Conservation (phyloP, 2,888 invertebrate genomes). For the Ptychoptera contaminata region DNA sequence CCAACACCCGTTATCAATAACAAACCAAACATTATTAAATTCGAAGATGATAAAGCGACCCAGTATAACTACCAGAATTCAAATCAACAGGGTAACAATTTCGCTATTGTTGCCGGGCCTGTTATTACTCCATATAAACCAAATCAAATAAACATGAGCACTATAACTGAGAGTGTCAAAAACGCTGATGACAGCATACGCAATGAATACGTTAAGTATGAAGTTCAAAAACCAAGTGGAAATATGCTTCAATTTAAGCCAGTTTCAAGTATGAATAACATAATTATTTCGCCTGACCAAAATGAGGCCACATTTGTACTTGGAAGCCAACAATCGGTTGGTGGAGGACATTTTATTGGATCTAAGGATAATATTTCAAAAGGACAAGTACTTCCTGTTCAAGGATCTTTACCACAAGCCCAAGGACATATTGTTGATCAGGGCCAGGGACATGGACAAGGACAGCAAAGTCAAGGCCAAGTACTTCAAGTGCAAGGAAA, state of each 20-base stretch:
- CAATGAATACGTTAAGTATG: constrained; percentile 29
- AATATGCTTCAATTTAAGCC: constrained; percentile 30
- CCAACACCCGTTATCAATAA: no score
- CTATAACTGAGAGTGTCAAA: not conserved
- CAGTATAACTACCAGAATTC: no score
- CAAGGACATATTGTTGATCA: not conserved
- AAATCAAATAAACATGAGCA: not conserved
- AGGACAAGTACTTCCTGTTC: no score
- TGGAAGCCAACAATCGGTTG: constrained; percentile 44
- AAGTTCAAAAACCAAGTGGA: constrained; percentile 25
- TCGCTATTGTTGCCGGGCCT: no score
- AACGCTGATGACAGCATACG: not conserved
- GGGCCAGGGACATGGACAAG: constrained; percentile 1
- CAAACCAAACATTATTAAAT: no score
- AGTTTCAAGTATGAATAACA: constrained; percentile 39
- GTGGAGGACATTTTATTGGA: constrained; percentile 30
- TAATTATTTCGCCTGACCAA: constrained; percentile 45
- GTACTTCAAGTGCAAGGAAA: constrained; percentile 2
- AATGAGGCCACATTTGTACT: constrained; percentile 47
- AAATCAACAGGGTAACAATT: no score
- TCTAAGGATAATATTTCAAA: no score
- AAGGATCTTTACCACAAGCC: no score
- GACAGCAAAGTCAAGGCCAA: constrained; percentile 4
- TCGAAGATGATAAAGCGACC: no score
- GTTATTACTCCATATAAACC: no score